A percentile compares a stretch with the other conserved stretches of the same genome.
Evolutionary conservation across 2,888 invertebrate species (phyloP).

Genomic region (Troglohyphantes excavatus): DNA sequence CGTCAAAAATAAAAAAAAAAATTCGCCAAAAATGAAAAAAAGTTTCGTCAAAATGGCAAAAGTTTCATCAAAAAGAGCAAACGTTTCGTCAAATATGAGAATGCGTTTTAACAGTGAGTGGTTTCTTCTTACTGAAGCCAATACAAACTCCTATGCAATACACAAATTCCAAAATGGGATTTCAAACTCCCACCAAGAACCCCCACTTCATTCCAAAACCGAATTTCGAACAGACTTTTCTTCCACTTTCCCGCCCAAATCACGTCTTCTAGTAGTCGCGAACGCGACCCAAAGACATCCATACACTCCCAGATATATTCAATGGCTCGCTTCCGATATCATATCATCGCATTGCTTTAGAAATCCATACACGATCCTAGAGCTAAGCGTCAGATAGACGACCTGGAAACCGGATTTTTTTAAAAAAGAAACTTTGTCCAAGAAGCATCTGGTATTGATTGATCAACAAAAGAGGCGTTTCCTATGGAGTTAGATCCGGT

Average conservation of each 20-base stretch:
- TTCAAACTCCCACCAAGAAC: neutral
- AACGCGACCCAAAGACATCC: neutral
- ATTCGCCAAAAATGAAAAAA: too few species aligned
- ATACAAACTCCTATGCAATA: too few species aligned
- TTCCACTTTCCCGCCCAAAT: constrained; percentile 3
- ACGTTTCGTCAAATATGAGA: too few species aligned
- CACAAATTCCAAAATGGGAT: too few species aligned
- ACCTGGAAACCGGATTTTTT: constrained; percentile 2
- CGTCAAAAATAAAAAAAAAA: too few species aligned
- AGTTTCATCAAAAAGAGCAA: too few species aligned
- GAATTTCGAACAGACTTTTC: neutral
- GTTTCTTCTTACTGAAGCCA: too few species aligned
- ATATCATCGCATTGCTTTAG: neutral
- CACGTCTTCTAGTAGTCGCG: constrained; percentile 13
- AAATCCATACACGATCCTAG: constrained; percentile 18
- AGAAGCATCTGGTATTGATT: constrained; percentile 29
- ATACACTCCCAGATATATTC: constrained; percentile 17
- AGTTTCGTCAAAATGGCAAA: too few species aligned
- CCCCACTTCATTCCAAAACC: neutral
- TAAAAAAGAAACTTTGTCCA: constrained; percentile 15
- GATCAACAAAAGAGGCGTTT: constrained; percentile 2
- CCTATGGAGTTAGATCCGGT: neutral
- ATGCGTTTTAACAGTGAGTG: too few species aligned
- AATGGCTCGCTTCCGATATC: neutral
- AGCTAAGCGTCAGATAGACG: constrained; percentile 23